Evolutionary conservation across 2,888 invertebrate species (phyloP), one percentile per base, ranked within the genome.

Genomic region (Diploptera punctata): DNA sequence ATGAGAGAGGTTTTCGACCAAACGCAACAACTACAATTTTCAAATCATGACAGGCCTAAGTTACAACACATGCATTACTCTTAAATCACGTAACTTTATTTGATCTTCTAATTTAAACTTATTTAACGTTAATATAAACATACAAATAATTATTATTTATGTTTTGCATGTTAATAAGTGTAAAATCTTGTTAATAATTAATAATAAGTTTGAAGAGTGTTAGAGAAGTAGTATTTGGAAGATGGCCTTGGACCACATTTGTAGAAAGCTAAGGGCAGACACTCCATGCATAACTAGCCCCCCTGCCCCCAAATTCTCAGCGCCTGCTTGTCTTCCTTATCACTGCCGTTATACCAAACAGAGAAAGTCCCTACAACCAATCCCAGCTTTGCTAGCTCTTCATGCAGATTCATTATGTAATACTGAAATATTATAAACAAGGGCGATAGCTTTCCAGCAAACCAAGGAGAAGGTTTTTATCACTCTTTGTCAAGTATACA

Each of bases 301-400:
- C 26, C 44, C 65, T 44, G n/a, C n/a, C n/a, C n/a, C n/a, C n/a
- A n/a, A n/a, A 44, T 44, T 44, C 26, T 44, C 47, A 44, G 44
- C 65, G 65, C 29, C 65, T 44, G 44, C 65, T 65, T 47, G 65
- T 47, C 47, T 21, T 10, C 65, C 65, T 65, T 65, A 65, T 65
- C 65, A 29, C 47, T 16, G 7, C 65, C 65, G 38, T 65, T 65
- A 65, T 65, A 43, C 44, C 33, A 65, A 43, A 65, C 44, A 47
- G 29, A 29, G 18, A 47, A 29, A 29, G 18, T 5, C 16, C 44
- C 65, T 47, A 43, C 38, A 65, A 44, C 29, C 29, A 16, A 29
- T 43, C 26, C 43, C 24, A 18, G n/a, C 24, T 47, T n/a, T 24
- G 29, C 47, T 44, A 21, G 38, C 3, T 16, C n/a, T 31, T 21